Evolutionary conservation across 2,113 vertebrate species (phyloP), one percentile per base, ranked within the genome.

Genomic region (Cebus imitator): DNA sequence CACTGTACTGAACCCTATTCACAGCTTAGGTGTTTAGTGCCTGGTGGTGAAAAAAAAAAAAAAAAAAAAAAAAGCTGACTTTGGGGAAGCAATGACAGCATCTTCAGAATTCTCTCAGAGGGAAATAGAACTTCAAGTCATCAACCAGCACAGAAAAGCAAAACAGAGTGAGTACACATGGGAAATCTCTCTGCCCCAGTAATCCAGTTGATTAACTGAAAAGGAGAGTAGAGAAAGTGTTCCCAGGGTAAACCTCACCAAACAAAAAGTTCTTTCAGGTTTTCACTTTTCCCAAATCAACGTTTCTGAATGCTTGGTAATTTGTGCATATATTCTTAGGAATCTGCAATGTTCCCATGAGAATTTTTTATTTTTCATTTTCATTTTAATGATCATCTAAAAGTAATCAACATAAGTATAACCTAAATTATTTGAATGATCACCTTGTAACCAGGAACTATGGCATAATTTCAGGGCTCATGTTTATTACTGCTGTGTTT

Each of bases 291-390:
- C 66, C 68, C 90, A 79, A 3, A 68, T 11, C 17, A n/a, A 91
- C n/a, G 17, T 52, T n/a, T 78, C 45, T 57, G n/a, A 16, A 20
- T 37, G n/a, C 20, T n/a, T 48, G 17, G 20, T 14, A 55, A 50
- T 79, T 57, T 75, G 37, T 30, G 12, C 35, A 8, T 82, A 35
- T 76, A n/a, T 50, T 85, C 70, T 58, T 30, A 12, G 37, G 17
- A 8, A 3, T 83, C 80, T 86, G 30, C 48, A 20, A 92, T 18
- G 21, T 80, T 95, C 43, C 90, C 9, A 6, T 18, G 61, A 87
- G 75, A 93, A 87, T 37, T 25, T 87, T 91, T 91, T 16, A 66
- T n/a, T 91, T 83, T 84, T 5, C 30, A 11, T 83, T 90, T 96
- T 70, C 0, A 48, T 93, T 91, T 78, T 90, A 72, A 85, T 37